Base-by-base conservation (phyloP, 2,113 vertebrate genomes). In the Erinaceus europaeus region DNA sequence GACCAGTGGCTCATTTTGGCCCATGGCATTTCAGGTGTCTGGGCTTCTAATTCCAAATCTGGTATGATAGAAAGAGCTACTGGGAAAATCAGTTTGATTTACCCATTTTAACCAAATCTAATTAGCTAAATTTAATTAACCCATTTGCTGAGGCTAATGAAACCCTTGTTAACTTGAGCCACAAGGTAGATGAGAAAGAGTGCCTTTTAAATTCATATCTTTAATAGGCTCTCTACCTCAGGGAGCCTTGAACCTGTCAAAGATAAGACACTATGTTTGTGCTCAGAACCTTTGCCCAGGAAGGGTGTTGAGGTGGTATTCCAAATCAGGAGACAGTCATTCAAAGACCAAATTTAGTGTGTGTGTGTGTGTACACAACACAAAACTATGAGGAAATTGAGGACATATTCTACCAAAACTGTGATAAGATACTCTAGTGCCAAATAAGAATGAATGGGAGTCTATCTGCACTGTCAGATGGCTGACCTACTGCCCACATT, bases 101-200 rank as follows among this genome's bases (percentile, higher is more conserved):
- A 40, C 52, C 36, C 68, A 86, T 88, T 88, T 88, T 90, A 73
- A 88, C 68, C 80, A 79, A 89, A 92, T 92, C 72, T 57, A 90
- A 83, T 83, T 69, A 90, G 67, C 42, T 59, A 71, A 55, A 64
- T 80, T 59, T 69, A 91, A 84, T 87, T 48, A 74, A 44, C 20
- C 42, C 68, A 74, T 91, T 89, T 86, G 38, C 61, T 87, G 89
- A 94, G 64, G 64, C 86, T 91, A 86, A 80, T 82, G 50, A 90
- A 83, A 83, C 14, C 55, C 46, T 53, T 11, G 27, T 90, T 67
- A 86, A 87, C 81, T 79, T 36, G 42, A 84, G 68, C 85, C 62
- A 80, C 73, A 87, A 84, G 71, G 75, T 67, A 29, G 44, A 64
- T 62, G 53, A 25, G 75, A 82, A 88, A 20, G 20, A 61, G 15